These are phyloP conservation scores for Protonemura montana DNA, from an alignment of 2,888 invertebrate genomes.

Conservation along the genomic window DNA sequence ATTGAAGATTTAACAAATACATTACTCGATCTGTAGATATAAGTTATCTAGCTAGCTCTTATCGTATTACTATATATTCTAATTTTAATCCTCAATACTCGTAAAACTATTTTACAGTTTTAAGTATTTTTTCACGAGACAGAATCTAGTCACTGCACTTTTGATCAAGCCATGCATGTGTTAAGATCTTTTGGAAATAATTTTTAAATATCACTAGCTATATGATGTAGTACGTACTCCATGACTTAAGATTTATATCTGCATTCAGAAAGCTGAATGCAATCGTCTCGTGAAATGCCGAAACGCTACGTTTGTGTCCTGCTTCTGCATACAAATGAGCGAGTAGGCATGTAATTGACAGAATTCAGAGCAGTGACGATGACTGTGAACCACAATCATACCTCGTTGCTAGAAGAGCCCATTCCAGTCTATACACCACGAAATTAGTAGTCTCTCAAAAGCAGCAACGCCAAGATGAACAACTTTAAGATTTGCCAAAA, in stretches of 20 bases:
- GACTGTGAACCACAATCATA: background rate
- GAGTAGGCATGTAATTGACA: background rate
- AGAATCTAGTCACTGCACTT: background rate
- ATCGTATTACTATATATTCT: background rate
- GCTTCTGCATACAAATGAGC: background rate
- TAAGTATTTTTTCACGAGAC: background rate
- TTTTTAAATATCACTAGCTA: background rate
- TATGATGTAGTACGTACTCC: background rate
- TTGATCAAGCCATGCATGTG: background rate
- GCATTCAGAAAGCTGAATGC: background rate
- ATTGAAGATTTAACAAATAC: background rate
- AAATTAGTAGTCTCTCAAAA: too few species aligned
- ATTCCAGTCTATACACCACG: too few species aligned
- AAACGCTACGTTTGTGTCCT: background rate
- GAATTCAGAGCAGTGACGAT: background rate
- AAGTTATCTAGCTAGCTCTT: background rate
- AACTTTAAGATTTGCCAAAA: too few species aligned
- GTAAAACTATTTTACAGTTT: background rate
- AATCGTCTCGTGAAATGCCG: background rate
- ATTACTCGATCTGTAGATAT: background rate
- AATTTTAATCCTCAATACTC: background rate
- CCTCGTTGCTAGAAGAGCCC: background rate
- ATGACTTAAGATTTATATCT: background rate
- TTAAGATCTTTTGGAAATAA: background rate
- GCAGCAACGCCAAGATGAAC: too few species aligned